Evolutionary conservation across 2,797 vertebrate species (phyloP).

Genomic region (Eulemur rubriventer): DNA sequence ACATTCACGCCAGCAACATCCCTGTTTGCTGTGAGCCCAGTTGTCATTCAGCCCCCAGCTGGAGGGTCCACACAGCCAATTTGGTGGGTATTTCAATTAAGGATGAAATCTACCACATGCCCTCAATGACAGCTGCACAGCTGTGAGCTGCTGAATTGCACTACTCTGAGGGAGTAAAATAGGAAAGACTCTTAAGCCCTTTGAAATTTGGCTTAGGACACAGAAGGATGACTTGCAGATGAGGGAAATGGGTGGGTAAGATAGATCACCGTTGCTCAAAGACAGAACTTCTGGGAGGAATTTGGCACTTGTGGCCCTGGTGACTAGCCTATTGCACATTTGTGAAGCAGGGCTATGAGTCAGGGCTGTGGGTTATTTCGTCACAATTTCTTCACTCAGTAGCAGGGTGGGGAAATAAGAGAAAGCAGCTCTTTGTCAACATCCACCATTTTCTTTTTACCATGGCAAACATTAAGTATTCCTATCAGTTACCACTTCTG

Average conservation of each 20-base stretch:
- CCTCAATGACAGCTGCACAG: neutral
- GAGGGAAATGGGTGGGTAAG: constrained; percentile 23
- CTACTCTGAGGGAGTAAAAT: neutral
- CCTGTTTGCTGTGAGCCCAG: neutral
- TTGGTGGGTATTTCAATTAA: constrained; percentile 11
- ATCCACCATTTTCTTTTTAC: neutral
- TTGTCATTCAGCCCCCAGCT: neutral
- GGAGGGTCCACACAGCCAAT: neutral
- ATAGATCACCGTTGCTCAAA: constrained; percentile 46
- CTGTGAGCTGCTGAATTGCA: neutral
- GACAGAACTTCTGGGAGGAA: constrained; percentile 14
- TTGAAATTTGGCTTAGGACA: constrained; percentile 60
- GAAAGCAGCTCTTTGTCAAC: constrained; percentile 35
- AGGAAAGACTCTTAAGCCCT: constrained; percentile 38
- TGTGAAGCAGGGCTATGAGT: neutral
- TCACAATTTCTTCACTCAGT: neutral
- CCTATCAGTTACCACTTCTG: neutral
- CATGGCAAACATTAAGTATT: neutral
- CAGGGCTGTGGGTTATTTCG: neutral
- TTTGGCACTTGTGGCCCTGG: neutral
- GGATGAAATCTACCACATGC: constrained; percentile 26
- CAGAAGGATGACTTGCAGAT: constrained; percentile 68
- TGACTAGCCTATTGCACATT: neutral
- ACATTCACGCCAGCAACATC: neutral
- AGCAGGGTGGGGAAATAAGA: neutral